Evolutionary conservation across 2,113 vertebrate species (phyloP), one percentile per base, ranked within the genome.

Genomic region (Phrynocephalus versicolor): DNA sequence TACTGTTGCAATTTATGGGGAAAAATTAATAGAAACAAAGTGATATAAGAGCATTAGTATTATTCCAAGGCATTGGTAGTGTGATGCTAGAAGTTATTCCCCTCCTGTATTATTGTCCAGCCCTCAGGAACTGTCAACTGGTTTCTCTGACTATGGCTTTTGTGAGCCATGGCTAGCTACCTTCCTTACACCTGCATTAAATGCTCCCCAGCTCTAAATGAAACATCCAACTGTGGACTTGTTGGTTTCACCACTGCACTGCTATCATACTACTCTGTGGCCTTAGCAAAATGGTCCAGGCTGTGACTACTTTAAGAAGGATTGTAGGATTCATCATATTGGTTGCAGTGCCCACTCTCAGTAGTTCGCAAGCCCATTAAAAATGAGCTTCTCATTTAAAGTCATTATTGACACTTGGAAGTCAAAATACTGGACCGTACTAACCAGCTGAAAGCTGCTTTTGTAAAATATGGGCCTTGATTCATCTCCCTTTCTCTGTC

Each of bases 261-360:
- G 6, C 33, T 23, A 0, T 25, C 55, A 57, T 1, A 6, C 13
- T 39, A 7, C 1, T 74, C 12, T 7, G 13, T 71, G 35, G 27
- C 60, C 25, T 79, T 30, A 51, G 1, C 35, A 19, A n/a, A n/a
- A n/a, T 14, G 6, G 0, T 70, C 73, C 58, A 62, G 73, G 78
- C 39, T 39, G 9, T 39, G n/a, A 39, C 25, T 64, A 39, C 15
- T 65, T 39, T 39, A 41, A 41, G 9, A 79, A 64, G 0, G n/a
- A 37, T 35, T 2, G 0, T 73, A 51, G 33, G 41, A 23, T n/a
- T 0, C 5, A 14, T 45, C 57, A 62, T 6, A 37, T 18, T 2
- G 13, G 1, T 6, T 45, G 2, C 18, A 33, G 23, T 1, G 15
- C 13, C 81, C 55, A 57, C 57, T n/a, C 75, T 33, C 62, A 65